Evolutionary conservation across 2,888 invertebrate species (phyloP), one percentile per base, ranked within the genome.

Genomic region (Clusia tigrina): DNA sequence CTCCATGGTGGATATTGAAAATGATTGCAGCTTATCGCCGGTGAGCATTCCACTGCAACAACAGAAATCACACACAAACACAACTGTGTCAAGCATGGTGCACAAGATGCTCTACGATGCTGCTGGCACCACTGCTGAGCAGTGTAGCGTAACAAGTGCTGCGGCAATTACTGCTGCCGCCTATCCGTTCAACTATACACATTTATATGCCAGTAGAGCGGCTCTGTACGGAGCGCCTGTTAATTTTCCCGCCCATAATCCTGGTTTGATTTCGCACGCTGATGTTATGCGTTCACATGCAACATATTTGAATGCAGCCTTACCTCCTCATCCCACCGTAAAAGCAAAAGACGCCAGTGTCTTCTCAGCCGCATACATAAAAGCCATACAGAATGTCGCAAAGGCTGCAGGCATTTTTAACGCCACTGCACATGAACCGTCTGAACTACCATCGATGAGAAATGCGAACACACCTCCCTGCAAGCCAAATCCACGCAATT

Each of bases 371-470:
- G 42, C 42, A 12, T 42, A 42, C n/a, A 3, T 42, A 3, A 42
- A 42, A n/a, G 42, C 42, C 10, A 42, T 42, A 42, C 42, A 42
- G 42, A 42, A 42, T n/a, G 42, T 17, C n/a, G 42, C 42, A 3
- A 17, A 15, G n/a, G 42, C n/a, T 10, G 42, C 42, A 17, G 42
- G 42, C 10, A 6, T 42, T 3, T 42, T 42, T n/a, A 42, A n/a
- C n/a, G 3, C 42, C 9, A n/a, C 42, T n/a, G 42, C 42, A 12
- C 42, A 42, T 15, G 3, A 6, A n/a, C n/a, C n/a, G n/a, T n/a
- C 42, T 6, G 15, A 6, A 42, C 3, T n/a, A 42, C 10, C 42
- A 42, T 15, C 42, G n/a, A 15, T 17, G 3, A 17, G 42, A n/a
- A 42, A 42, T 42, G 32, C n/a, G n/a, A n/a, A 32, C 32, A 9